phyloP scores from a whole-genome alignment of 2,888 invertebrate genomes.

The Sinodicranocentrus sp. region DNA sequence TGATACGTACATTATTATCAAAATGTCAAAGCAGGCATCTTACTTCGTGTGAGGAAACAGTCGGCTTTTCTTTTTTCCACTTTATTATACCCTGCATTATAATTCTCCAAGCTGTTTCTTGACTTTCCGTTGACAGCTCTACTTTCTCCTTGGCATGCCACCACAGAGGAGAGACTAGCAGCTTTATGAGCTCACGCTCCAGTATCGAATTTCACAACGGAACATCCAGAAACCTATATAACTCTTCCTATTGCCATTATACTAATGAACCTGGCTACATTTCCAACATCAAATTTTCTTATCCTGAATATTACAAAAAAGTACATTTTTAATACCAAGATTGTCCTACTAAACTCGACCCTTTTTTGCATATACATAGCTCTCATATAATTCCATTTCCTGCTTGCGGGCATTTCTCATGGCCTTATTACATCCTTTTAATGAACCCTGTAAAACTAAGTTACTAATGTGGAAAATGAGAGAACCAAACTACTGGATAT shows the following conservation, averaged over 20 bases:
- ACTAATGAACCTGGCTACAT: constrained; percentile 50
- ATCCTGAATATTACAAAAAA: neutral
- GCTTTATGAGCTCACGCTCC: neutral
- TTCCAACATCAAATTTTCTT: constrained; percentile 26
- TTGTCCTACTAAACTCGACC: constrained; percentile 1
- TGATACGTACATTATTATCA: constrained; percentile 52
- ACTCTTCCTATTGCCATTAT: constrained; percentile 39
- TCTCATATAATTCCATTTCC: constrained; percentile 34
- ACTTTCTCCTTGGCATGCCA: neutral
- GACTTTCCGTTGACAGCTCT: constrained; percentile 13
- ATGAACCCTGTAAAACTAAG: constrained; percentile 60
- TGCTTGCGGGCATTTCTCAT: constrained; percentile 50
- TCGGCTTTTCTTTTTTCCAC: constrained; percentile 50
- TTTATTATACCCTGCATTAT: constrained; percentile 36
- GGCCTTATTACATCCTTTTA: constrained; percentile 63
- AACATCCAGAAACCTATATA: neutral
- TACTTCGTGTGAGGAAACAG: constrained; percentile 26
- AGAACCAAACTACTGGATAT: too few species aligned
- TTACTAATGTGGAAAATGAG: constrained; percentile 21
- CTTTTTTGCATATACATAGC: neutral
- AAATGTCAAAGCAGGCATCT: constrained; percentile 61
- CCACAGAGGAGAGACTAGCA: neutral
- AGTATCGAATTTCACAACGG: constrained; percentile 43
- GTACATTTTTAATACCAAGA: constrained; percentile 31
- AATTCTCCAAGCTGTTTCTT: constrained; percentile 20